Percentiles rank a stretch among this genome's conserved stretches.
Conservation (phyloP, 2,797 vertebrate species). For the Apodemus agrarius region DNA sequence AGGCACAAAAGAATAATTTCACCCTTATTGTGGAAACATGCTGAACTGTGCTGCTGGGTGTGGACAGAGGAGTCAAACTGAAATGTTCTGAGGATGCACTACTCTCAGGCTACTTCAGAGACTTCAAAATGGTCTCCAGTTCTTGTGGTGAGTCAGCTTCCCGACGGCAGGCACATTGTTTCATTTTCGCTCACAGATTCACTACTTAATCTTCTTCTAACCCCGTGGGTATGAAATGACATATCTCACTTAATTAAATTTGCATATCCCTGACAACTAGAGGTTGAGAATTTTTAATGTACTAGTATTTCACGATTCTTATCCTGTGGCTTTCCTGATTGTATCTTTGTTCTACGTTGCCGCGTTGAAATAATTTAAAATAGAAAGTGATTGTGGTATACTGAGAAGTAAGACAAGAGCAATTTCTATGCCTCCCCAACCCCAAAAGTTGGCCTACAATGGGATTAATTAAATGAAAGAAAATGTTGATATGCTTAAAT, state of each 20-base stretch:
- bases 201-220: background rate
- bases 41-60: background rate
- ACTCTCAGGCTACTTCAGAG: background rate
- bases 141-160: background rate
- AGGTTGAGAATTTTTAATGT: background rate
- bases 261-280: constrained; percentile 32
- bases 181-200: background rate
- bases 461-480: constrained; percentile 48
- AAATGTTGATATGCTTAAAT: constrained; percentile 17
- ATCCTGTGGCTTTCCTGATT: background rate
- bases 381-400: background rate
- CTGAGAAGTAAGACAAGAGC: background rate
- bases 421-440: background rate
- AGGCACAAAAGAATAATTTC: background rate
- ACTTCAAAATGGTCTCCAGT: background rate
- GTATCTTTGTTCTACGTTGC: background rate
- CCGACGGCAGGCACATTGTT: background rate
- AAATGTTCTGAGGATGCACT: background rate
- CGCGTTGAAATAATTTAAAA: constrained; percentile 45
- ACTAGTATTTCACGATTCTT: constrained; percentile 41
- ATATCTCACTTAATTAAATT: constrained; percentile 43
- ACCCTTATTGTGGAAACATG: background rate
- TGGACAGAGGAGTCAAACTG: background rate
- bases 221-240: background rate
- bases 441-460: background rate